Evolutionary conservation across 2,113 vertebrate genomes (phyloP), one percentile per base, ranked within the genome.

Genomic region (Nibea coibor): DNA sequence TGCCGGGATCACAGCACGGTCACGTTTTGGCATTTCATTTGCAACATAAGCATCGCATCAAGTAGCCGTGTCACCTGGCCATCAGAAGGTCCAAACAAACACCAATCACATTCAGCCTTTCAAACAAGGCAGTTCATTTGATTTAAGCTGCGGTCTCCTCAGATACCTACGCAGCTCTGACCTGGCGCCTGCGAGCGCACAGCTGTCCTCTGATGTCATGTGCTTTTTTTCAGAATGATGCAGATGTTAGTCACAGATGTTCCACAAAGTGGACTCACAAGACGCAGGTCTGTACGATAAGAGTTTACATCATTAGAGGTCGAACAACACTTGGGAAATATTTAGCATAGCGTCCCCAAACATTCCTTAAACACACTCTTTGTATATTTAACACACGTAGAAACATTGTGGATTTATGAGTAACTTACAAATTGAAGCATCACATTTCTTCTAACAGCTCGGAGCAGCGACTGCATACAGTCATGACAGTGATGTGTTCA

Each of bases 1-100:
- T 24, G 54, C 35, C 61, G 11, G 9, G 42, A 35, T 64, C 58
- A 61, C 16, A 42, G 47, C 7, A 2, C 48, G n/a, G 24, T 53
- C 54, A 51, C 12, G 56, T 63, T 14, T 42, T 69, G 51, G 17
- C 10, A 64, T 68, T 76, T 66, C 2, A 47, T 20, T 82, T 73
- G 16, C 16, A 67, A 50, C 48, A 63, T 62, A 28, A 78, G 10
- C 47, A 20, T 10, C 53, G 54, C 12, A 3, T 24, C 53, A 59
- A 51, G 31, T 28, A 20, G 19, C 54, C 7, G 12, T 31, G 15
- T 45, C 59, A 72, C 28, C 26, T 9, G 39, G 50, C 11, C 8
- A 17, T 48, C 61, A 72, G 10, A 15, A 47, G 39, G 43, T 69
- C 10, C 24, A 57, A 64, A 42, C 35, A 58, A 58, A 56, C 22